phyloP scores from a whole-genome alignment of 2,888 invertebrate species.

The Diloba caeruleocephala region DNA sequence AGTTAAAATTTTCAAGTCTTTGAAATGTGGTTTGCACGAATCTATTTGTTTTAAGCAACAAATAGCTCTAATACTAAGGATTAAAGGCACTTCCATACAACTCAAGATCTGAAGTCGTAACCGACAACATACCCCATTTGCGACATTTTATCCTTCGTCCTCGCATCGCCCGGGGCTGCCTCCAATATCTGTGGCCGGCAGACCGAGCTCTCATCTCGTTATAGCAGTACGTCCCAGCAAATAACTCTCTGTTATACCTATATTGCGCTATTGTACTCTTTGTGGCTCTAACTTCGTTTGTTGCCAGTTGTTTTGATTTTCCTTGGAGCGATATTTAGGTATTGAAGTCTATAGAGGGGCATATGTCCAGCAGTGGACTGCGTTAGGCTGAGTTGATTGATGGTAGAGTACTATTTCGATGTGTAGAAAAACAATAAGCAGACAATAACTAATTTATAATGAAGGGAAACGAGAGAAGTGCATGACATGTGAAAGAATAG shows the following conservation, averaged over 20 bases:
- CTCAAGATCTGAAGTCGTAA: conserved; percentile 1
- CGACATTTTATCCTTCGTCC: not conserved
- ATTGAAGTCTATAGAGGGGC: too few species aligned
- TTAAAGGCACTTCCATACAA: not conserved
- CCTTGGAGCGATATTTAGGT: not conserved
- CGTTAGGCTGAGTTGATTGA: too few species aligned
- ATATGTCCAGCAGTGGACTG: too few species aligned
- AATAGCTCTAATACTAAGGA: too few species aligned
- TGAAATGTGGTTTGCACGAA: too few species aligned
- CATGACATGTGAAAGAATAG: too few species aligned
- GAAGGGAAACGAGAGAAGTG: too few species aligned
- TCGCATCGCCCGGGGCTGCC: conserved; percentile 48
- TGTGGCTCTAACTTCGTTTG: conserved; percentile 36
- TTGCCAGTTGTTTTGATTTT: conserved; percentile 22
- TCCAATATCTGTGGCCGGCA: conserved; percentile 64
- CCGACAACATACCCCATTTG: conserved; percentile 11
- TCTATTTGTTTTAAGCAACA: too few species aligned
- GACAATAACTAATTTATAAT: too few species aligned
- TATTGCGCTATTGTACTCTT: conserved; percentile 28
- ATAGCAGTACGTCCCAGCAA: conserved; percentile 38
- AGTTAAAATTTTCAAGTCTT: too few species aligned
- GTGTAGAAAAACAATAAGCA: too few species aligned
- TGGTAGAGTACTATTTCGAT: too few species aligned
- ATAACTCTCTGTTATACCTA: conserved; percentile 38
- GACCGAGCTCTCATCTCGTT: conserved; percentile 63